Evolutionary conservation across 2,888 invertebrate species (phyloP).

Genomic region (Clunio marinus): DNA sequence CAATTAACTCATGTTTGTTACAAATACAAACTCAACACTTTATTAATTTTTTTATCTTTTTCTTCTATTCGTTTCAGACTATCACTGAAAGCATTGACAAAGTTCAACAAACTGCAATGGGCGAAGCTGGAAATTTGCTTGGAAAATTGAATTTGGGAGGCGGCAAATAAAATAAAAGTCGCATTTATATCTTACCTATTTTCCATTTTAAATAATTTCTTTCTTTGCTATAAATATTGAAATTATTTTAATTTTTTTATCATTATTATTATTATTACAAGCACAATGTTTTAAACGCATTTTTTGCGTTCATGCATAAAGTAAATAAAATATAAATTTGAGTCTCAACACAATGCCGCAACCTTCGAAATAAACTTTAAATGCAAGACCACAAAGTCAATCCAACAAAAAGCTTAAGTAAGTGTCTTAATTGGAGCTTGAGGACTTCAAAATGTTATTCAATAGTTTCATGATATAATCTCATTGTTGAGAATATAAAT

Average conservation of each 20-base stretch:
- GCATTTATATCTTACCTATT: background rate
- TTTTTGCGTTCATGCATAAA: background rate
- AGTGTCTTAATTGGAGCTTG: conserved; percentile 8
- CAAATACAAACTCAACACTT: background rate
- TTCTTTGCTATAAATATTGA: too few relatives aligned
- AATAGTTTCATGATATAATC: background rate
- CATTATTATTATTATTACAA: conserved; percentile 1
- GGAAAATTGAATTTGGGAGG: conserved; percentile 48
- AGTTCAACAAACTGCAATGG: conserved; percentile 47
- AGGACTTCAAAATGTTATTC: background rate
- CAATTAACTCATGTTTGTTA: conserved; percentile 46
- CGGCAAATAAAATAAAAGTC: conserved; percentile 12
- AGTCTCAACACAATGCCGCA: too few relatives aligned
- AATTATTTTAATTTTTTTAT: too few relatives aligned
- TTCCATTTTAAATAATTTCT: too few relatives aligned
- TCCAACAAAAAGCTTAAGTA: background rate
- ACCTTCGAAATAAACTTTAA: too few relatives aligned
- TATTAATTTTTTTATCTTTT: background rate
- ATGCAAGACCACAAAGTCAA: too few relatives aligned
- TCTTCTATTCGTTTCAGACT: conserved; percentile 45
- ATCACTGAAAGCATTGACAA: conserved; percentile 47
- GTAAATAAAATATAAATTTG: too few relatives aligned
- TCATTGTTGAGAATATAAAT: background rate
- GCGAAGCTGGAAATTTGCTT: conserved; percentile 48
- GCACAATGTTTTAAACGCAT: background rate